A percentile compares a stretch with the other conserved stretches of the same genome.
Evolutionary conservation across 2,113 vertebrate genomes (phyloP).

Genomic region (Paraplagusia blochii): DNA sequence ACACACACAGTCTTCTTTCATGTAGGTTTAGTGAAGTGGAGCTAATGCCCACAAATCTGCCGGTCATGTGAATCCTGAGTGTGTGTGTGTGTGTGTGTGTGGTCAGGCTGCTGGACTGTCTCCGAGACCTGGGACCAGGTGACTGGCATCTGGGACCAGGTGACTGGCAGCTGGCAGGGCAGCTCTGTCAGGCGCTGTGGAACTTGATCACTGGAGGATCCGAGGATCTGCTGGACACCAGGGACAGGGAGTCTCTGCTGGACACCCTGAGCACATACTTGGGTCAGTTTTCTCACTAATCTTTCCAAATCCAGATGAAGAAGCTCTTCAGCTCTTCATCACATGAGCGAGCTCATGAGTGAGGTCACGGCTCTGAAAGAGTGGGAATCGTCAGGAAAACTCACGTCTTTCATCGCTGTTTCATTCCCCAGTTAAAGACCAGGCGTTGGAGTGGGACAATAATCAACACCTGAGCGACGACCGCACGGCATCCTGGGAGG

Average conservation of each 20-base stretch:
- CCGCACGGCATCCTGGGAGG: constrained; percentile 85
- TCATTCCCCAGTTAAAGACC: constrained; percentile 77
- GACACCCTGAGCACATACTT: constrained; percentile 76
- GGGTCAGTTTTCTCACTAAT: constrained; percentile 72
- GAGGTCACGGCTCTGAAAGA: not conserved
- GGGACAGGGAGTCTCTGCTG: constrained; percentile 68
- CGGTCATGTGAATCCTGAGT: constrained; percentile 54
- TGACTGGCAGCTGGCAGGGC: constrained; percentile 90
- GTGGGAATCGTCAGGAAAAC: not conserved
- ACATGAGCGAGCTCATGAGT: not conserved
- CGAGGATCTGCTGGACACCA: constrained; percentile 61
- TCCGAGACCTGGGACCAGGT: constrained; percentile 84
- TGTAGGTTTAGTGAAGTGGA: constrained; percentile 37
- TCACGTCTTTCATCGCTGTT: not conserved
- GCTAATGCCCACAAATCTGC: constrained; percentile 49
- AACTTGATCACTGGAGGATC: constrained; percentile 77
- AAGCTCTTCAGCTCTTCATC: constrained; percentile 1
- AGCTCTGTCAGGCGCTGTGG: constrained; percentile 92
- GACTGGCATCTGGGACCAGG: constrained; percentile 90
- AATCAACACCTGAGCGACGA: constrained; percentile 72
- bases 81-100: constrained; percentile 21
- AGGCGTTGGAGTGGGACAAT: constrained; percentile 71
- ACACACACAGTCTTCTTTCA: constrained; percentile 21
- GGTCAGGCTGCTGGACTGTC: constrained; percentile 86
- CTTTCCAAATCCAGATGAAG: constrained; percentile 13